Base-by-base conservation (phyloP, 2,888 invertebrate genomes). In the Brachyptera putata region DNA sequence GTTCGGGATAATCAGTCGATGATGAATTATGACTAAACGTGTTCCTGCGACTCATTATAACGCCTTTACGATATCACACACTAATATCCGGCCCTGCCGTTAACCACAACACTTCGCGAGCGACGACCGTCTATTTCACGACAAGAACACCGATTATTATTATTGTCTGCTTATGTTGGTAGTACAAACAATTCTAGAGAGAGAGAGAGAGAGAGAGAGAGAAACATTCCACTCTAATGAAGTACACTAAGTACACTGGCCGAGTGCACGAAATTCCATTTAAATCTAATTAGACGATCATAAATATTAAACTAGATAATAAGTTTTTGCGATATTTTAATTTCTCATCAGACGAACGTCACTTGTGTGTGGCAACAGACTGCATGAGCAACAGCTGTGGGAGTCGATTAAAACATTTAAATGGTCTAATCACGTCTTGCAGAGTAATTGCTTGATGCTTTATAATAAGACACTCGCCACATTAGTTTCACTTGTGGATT, bases 1-100 rank as follows among this genome's bases (percentile, higher is more conserved):
- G 86, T 70, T 87, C 87, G 48, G 88, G 88, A 73, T 88, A 88
- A 72, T 87, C 83, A 71, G 84, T 36, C 5, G 30, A 3, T 9
- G 18, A 16, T 21, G n/a, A n/a, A n/a, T n/a, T n/a, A n/a, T 46
- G 2, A 2, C 21, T 3, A 9, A 16, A 16, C 1, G 53, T 16
- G 18, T 34, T n/a, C 14, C 49, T 22, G n/a, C 49, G 24, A n/a
- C 49, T 49, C 25, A 22, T 49, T 7, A 3, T 36, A n/a, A n/a
- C 34, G 34, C 11, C 18, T 49, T 26, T 30, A 16, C 14, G 4
- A 9, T 16, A 11, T n/a, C 14, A 25, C 22, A 24, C 46, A n/a
- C 9, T n/a, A 13, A 22, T 3, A 9, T 46, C 46, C 18, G 21
- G 7, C 18, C 21, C n/a, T n/a, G n/a, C n/a, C n/a, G n/a, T n/a